A percentile compares a stretch with the other conserved stretches of the same genome.
These are phyloP conservation scores for Varroa destructor DNA, from an alignment of 1,140 invertebrate species.

Conservation along the genomic window DNA sequence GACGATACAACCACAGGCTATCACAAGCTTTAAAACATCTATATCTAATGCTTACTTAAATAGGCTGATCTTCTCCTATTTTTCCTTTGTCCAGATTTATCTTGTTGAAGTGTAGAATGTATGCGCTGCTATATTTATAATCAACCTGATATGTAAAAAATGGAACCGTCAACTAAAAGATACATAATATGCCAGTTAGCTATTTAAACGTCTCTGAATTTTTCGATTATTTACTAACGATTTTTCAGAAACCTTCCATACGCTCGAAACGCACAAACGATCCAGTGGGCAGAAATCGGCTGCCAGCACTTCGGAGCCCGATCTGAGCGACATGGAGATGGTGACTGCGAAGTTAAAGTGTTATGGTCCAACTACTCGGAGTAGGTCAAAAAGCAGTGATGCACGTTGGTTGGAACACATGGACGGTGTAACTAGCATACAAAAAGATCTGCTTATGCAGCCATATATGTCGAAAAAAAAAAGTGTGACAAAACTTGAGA, in stretches of 20 bases:
- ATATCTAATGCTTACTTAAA: too few species aligned
- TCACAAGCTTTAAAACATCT: too few species aligned
- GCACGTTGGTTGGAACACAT: conserved; percentile 14
- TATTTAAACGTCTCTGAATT: too few species aligned
- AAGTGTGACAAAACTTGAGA: conserved; percentile 10
- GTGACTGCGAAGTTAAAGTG: neutral
- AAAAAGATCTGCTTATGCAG: neutral
- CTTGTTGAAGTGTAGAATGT: too few species aligned
- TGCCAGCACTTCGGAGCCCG: conserved; percentile 7
- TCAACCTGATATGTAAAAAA: too few species aligned
- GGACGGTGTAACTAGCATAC: neutral
- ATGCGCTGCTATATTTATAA: too few species aligned
- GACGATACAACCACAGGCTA: too few species aligned
- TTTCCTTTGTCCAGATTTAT: too few species aligned
- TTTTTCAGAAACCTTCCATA: conserved; percentile 18
- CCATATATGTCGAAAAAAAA: neutral
- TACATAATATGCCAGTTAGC: too few species aligned
- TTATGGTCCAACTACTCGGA: neutral
- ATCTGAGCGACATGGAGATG: conserved; percentile 22
- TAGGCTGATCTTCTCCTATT: too few species aligned
- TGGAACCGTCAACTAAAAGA: too few species aligned
- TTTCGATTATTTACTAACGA: too few species aligned
- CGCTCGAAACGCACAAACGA: neutral
- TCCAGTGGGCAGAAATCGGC: neutral
- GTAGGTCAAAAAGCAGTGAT: conserved; percentile 12